Evolutionary conservation across 2,797 vertebrate genomes (phyloP).

Genomic region (Melanotaenia boesemani): DNA sequence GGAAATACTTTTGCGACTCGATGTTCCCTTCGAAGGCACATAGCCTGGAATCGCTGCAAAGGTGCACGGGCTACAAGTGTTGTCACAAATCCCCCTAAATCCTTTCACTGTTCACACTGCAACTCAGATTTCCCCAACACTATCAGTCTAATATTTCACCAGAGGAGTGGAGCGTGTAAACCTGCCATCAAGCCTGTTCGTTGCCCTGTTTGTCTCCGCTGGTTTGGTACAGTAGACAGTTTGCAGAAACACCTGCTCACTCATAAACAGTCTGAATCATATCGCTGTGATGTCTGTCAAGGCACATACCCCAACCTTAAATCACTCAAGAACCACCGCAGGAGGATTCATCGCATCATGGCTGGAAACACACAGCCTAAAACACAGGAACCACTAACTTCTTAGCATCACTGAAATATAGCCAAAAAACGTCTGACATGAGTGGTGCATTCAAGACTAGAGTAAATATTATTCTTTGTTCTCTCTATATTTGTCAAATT

Average conservation of each 20-base stretch:
- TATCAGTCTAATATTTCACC: slow-evolving; percentile 79
- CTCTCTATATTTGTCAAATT: slow-evolving; percentile 17
- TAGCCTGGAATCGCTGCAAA: slow-evolving; percentile 80
- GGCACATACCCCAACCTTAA: slow-evolving; percentile 77
- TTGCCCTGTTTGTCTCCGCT: slow-evolving; percentile 83
- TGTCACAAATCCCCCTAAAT: slow-evolving; percentile 53
- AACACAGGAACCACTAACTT: slow-evolving; percentile 46
- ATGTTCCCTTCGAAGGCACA: slow-evolving; percentile 80
- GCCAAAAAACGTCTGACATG: neutral
- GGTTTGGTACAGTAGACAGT: slow-evolving; percentile 80
- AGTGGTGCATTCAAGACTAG: slow-evolving; percentile 13
- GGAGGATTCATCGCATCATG: slow-evolving; percentile 80
- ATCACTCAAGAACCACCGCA: slow-evolving; percentile 83
- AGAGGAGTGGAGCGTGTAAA: slow-evolving; percentile 80
- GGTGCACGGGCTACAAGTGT: slow-evolving; percentile 51
- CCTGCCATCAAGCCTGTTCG: slow-evolving; percentile 81
- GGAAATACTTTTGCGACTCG: slow-evolving; percentile 79
- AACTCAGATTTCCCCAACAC: slow-evolving; percentile 78
- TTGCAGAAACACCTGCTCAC: slow-evolving; percentile 83
- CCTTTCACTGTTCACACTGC: slow-evolving; percentile 77
- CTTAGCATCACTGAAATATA: slow-evolving; percentile 24
- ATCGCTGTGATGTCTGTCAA: slow-evolving; percentile 80
- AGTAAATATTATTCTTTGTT: neutral
- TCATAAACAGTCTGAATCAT: slow-evolving; percentile 78
- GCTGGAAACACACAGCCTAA: slow-evolving; percentile 56